These are phyloP conservation scores for Bombycilla garrulus DNA, from an alignment of 2,113 vertebrate species.

Conservation along the genomic window DNA sequence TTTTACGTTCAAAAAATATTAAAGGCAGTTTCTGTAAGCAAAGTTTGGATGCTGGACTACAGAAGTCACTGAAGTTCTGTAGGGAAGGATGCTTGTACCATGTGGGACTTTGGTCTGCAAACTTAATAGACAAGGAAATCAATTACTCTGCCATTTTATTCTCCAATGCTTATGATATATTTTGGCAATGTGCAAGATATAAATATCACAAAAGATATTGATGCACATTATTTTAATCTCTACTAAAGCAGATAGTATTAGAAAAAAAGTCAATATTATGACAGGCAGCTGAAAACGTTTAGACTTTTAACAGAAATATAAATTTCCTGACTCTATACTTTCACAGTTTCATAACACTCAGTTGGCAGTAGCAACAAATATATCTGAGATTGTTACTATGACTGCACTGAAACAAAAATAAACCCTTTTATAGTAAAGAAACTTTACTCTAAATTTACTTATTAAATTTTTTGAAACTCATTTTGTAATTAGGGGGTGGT, in stretches of 20 bases:
- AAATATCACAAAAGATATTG: neutral
- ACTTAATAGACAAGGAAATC: neutral
- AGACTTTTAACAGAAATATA: neutral
- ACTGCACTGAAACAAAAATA: neutral
- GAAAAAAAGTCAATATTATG: neutral
- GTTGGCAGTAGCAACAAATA: neutral
- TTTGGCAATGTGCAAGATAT: neutral
- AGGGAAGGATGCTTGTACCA: neutral
- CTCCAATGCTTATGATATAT: neutral
- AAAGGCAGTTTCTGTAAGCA: neutral
- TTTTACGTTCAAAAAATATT: neutral
- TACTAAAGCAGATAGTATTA: neutral
- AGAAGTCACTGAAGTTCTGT: neutral
- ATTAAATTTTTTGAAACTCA: neutral
- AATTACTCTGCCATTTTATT: neutral
- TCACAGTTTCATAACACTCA: neutral
- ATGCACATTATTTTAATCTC: neutral
- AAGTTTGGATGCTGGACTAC: neutral
- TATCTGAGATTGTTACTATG: neutral
- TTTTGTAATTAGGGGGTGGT: neutral
- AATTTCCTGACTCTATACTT: neutral
- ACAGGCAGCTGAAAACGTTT: neutral
- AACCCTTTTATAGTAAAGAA: neutral
- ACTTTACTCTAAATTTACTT: neutral
- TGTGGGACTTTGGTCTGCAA: neutral